A percentile compares a stretch with the other conserved stretches of the same genome.
These are phyloP conservation scores for Sebastiscus albofasciatus DNA, from an alignment of 2,797 vertebrate genomes.

Conservation along the genomic window DNA sequence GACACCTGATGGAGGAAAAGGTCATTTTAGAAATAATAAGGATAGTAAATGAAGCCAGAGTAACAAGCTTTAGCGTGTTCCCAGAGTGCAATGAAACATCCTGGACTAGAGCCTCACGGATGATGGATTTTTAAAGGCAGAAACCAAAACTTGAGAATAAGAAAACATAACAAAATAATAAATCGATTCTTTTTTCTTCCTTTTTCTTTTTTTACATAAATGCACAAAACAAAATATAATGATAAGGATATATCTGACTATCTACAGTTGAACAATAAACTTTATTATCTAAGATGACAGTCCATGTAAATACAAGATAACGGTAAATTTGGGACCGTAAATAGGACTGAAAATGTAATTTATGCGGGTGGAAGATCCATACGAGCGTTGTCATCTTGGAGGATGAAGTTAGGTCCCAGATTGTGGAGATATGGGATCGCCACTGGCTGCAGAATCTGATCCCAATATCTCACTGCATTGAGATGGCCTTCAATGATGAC, in stretches of 20 bases:
- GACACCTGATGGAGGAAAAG: slow-evolving; percentile 66
- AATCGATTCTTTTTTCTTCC: accelerated
- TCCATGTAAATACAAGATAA: not conserved
- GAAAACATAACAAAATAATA: not conserved
- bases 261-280: not conserved
- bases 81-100: not conserved
- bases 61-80: not conserved
- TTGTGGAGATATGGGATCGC: too few species aligned
- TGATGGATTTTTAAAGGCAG: not conserved
- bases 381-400: too few species aligned
- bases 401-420: too few species aligned
- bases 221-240: not conserved
- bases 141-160: not conserved
- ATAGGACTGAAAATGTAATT: accelerated
- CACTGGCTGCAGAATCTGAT: too few species aligned
- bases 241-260: not conserved
- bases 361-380: too few species aligned
- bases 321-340: not conserved
- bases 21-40: not conserved
- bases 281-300: too few species aligned
- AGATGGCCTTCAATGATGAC: too few species aligned
- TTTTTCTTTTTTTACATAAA: not conserved
- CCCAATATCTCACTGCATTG: too few species aligned
- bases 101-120: not conserved
- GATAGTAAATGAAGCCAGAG: not conserved